phyloP scores from a whole-genome alignment of 2,888 invertebrate genomes.

The Cenopis cana region DNA sequence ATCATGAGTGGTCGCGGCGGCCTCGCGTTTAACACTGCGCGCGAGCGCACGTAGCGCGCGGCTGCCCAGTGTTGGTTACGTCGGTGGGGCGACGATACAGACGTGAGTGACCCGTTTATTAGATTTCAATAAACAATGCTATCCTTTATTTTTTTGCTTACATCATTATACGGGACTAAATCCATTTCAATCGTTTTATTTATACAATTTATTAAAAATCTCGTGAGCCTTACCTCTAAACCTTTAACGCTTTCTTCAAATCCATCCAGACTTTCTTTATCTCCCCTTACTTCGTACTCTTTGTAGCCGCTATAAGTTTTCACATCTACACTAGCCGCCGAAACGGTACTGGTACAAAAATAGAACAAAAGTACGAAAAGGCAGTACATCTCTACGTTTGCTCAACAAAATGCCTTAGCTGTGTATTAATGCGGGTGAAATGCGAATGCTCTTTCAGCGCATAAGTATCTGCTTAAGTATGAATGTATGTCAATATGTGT shows the following conservation, averaged over 20 bases:
- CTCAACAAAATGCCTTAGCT: neutral
- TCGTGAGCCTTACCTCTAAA: conserved; percentile 2
- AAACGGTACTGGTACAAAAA: conserved; percentile 17
- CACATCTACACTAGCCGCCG: conserved; percentile 3
- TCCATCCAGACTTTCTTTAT: conserved; percentile 16
- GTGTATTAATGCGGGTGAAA: conserved; percentile 26
- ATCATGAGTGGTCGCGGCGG: no score
- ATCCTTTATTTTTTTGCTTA: no score
- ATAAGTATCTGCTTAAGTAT: conserved; percentile 21
- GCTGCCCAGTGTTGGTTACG: no score
- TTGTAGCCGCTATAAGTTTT: conserved; percentile 29
- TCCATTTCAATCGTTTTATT: no score
- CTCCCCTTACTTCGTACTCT: conserved; percentile 28
- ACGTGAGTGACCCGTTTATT: no score
- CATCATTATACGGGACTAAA: no score
- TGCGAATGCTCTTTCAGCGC: neutral
- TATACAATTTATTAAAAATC: no score
- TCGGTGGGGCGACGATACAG: no score
- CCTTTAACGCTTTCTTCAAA: conserved; percentile 20
- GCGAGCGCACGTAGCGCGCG: no score
- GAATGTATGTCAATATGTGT: conserved; percentile 21
- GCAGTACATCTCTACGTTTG: conserved; percentile 13
- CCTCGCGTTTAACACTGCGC: no score
- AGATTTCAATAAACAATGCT: no score
- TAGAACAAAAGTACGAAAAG: conserved; percentile 14